Evolutionary conservation across 64 coral and sea anemone genomes (phyloP).

Genomic region (Montipora efflorescens): DNA sequence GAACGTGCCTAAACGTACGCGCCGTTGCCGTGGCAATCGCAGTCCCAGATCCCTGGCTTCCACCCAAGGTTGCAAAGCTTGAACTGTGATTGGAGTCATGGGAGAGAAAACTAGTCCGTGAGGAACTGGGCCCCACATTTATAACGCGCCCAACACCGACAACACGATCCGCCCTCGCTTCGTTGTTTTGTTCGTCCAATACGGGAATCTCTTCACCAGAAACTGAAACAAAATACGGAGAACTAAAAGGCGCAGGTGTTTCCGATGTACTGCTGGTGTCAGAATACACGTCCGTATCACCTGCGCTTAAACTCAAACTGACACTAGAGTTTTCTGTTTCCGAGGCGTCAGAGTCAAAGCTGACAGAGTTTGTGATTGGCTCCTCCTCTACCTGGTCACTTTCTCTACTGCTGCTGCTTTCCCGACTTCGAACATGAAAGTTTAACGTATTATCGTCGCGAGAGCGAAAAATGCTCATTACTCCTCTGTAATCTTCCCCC

Average conservation of each 20-base stretch:
- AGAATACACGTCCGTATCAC: conserved; percentile 34
- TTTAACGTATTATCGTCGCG: conserved; percentile 71
- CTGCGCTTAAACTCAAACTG: conserved; percentile 24
- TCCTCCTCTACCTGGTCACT: neutral
- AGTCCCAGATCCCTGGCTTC: conserved; percentile 68
- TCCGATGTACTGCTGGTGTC: neutral
- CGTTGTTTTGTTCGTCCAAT: neutral
- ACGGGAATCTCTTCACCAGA: neutral
- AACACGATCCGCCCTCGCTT: neutral
- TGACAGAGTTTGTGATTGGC: neutral
- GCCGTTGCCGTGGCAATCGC: conserved; percentile 93
- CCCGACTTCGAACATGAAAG: conserved; percentile 5
- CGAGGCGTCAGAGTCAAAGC: neutral
- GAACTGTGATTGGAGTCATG: conserved; percentile 63
- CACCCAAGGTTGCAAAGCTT: conserved; percentile 48
- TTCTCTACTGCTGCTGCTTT: neutral
- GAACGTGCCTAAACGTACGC: conserved; percentile 89
- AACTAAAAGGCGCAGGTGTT: conserved; percentile 10
- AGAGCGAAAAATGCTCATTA: conserved; percentile 84
- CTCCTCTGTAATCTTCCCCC: conserved; percentile 64
- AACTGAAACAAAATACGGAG: conserved; percentile 10
- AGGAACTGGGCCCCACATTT: conserved; percentile 62
- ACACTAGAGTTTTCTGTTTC: neutral
- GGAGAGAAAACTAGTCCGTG: conserved; percentile 47
- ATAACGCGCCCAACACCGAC: conserved; percentile 82